A percentile compares a stretch with the other conserved stretches of the same genome.
phyloP scores from a whole-genome alignment of 2,113 vertebrate species.

The Pogonocichla stellata region DNA sequence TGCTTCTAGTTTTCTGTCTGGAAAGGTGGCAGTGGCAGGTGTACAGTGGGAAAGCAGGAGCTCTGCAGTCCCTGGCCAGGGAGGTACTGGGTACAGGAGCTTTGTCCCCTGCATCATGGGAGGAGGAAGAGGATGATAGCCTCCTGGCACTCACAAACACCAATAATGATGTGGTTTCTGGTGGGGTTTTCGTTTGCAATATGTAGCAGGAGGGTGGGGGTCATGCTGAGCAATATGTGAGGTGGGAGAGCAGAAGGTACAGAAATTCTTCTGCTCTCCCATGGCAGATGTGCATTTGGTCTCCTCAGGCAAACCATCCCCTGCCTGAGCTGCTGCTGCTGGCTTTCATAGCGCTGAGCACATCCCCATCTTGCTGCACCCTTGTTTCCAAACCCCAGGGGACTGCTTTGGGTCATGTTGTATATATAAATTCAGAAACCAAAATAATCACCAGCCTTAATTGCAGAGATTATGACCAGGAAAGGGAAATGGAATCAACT shows the following conservation, averaged over 20 bases:
- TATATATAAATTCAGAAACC: not conserved
- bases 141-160: not conserved
- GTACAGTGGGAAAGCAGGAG: not conserved
- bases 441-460: slow-evolving; percentile 7
- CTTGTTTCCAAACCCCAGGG: not conserved
- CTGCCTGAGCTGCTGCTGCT: not conserved
- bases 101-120: not conserved
- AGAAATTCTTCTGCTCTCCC: not conserved
- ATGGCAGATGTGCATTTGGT: accelerated
- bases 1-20: not conserved
- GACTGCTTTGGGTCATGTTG: not conserved
- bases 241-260: not conserved
- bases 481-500: slow-evolving; percentile 6
- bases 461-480: not conserved
- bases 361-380: not conserved
- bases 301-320: not conserved
- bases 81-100: not conserved
- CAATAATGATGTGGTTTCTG: not conserved
- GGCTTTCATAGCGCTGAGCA: not conserved
- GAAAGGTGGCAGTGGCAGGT: not conserved
- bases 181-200: not conserved
- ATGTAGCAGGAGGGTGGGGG: not conserved
- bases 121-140: not conserved
- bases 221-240: accelerated
- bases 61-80: not conserved